phyloP scores from a whole-genome alignment of 2,797 vertebrate genomes.

The Hippocampus kuda region DNA sequence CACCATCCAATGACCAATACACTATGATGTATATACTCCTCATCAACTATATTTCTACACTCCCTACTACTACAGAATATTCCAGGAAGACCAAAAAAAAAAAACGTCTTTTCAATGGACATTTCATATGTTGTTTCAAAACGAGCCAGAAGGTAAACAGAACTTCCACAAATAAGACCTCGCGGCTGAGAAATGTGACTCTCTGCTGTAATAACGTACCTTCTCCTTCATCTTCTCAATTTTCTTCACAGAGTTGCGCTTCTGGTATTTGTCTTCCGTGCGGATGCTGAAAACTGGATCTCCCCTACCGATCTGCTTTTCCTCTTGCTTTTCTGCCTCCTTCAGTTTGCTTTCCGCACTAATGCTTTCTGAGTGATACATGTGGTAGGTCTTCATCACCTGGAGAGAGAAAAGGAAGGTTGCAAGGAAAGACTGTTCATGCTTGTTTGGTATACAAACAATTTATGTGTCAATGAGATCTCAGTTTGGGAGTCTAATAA shows the following conservation, averaged over 20 bases:
- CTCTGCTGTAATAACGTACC: slow-evolving; percentile 44
- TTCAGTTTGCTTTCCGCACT: slow-evolving; percentile 96
- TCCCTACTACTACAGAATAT: slow-evolving; percentile 20
- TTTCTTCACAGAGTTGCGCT: slow-evolving; percentile 93
- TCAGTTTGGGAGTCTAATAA: not conserved
- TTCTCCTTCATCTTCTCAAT: slow-evolving; percentile 99
- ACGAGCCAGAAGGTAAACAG: not conserved
- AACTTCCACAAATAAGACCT: not conserved
- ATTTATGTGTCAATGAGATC: not conserved
- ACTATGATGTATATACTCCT: slow-evolving; percentile 48
- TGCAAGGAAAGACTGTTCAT: not conserved
- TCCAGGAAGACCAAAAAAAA: slow-evolving; percentile 39
- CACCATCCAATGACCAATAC: slow-evolving; percentile 37
- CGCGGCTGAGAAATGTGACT: not conserved
- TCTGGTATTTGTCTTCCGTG: slow-evolving; percentile 86
- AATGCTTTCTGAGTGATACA: slow-evolving; percentile 97
- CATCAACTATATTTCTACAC: slow-evolving; percentile 38
- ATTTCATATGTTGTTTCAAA: slow-evolving; percentile 35
- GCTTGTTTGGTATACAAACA: not conserved
- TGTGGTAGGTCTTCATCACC: slow-evolving; percentile 99
- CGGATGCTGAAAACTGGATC: slow-evolving; percentile 89
- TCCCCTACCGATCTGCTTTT: slow-evolving; percentile 84
- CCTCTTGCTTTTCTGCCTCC: slow-evolving; percentile 96
- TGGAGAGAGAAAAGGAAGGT: slow-evolving; percentile 36
- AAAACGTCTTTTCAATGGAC: slow-evolving; percentile 15